Evolutionary conservation across 1,140 invertebrate species (phyloP).

Genomic region (Drosophila santomea): DNA sequence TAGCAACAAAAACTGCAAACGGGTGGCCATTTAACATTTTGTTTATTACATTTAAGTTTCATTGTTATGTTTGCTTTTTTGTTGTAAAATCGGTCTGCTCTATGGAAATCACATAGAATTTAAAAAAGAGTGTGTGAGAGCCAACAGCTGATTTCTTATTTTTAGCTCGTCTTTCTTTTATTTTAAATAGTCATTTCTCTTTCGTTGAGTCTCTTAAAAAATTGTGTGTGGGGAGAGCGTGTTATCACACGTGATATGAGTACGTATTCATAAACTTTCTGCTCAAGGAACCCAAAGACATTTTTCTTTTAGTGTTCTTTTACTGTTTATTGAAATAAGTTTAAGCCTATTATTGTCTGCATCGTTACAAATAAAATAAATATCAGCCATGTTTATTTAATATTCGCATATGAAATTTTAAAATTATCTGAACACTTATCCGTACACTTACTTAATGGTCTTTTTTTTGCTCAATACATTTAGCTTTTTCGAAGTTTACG

Average conservation of each 20-base stretch:
- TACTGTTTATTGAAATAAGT: not conserved
- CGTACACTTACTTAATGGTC: too few species aligned
- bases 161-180: constrained; percentile 22
- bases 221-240: not conserved
- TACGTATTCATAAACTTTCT: not conserved
- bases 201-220: constrained; percentile 27
- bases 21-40: constrained; percentile 39
- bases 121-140: constrained; percentile 6
- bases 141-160: constrained; percentile 62
- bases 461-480: too few species aligned
- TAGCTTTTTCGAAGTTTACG: too few species aligned
- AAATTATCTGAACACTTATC: too few species aligned
- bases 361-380: too few species aligned
- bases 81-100: constrained; percentile 20
- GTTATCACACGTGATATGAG: not conserved
- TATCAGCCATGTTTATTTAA: too few species aligned
- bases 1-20: constrained; percentile 1
- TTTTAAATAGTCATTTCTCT: constrained; percentile 15
- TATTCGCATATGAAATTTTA: too few species aligned
- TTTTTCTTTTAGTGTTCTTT: not conserved
- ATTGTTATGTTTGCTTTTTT: constrained; percentile 51
- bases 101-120: not conserved
- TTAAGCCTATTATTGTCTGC: too few species aligned
- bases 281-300: constrained; percentile 6
- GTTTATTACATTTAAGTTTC: constrained; percentile 8